A percentile compares a stretch with the other conserved stretches of the same genome.
These are phyloP conservation scores for Xiphophorus hellerii DNA, from an alignment of 2,113 vertebrate species.

Conservation along the genomic window DNA sequence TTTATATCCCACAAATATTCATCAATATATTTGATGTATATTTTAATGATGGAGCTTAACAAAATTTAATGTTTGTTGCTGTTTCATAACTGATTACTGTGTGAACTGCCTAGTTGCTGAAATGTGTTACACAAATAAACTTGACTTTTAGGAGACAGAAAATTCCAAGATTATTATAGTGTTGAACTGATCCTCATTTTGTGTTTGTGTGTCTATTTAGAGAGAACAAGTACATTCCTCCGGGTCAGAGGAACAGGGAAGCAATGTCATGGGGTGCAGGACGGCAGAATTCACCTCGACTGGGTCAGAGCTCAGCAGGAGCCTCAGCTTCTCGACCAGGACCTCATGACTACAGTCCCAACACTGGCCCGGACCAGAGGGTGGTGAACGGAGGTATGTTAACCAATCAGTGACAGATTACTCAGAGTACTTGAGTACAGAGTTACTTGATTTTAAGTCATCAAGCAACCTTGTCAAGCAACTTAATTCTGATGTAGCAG, in stretches of 20 bases:
- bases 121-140: too few relatives aligned
- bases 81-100: too few relatives aligned
- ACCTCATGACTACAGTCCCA: slow-evolving; percentile 93
- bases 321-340: slow-evolving; percentile 86
- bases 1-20: too few relatives aligned
- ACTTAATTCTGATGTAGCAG: not conserved
- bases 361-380: slow-evolving; percentile 92
- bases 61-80: too few relatives aligned
- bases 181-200: slow-evolving; percentile 17
- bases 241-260: slow-evolving; percentile 94
- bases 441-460: too few relatives aligned
- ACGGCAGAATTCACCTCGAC: slow-evolving; percentile 91
- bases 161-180: slow-evolving; percentile 13
- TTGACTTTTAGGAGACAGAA: too few relatives aligned
- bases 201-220: slow-evolving; percentile 62
- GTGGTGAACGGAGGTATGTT: slow-evolving; percentile 96
- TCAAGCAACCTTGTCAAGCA: not conserved
- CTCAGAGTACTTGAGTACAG: not conserved
- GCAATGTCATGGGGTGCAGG: slow-evolving; percentile 92
- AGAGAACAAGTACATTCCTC: slow-evolving; percentile 98
- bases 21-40: too few relatives aligned
- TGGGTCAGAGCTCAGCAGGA: slow-evolving; percentile 87
- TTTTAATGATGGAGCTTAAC: too few relatives aligned
- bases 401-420: not conserved
- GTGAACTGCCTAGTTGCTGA: too few relatives aligned